phyloP scores from a whole-genome alignment of 2,888 invertebrate genomes.

The Phortica magna region DNA sequence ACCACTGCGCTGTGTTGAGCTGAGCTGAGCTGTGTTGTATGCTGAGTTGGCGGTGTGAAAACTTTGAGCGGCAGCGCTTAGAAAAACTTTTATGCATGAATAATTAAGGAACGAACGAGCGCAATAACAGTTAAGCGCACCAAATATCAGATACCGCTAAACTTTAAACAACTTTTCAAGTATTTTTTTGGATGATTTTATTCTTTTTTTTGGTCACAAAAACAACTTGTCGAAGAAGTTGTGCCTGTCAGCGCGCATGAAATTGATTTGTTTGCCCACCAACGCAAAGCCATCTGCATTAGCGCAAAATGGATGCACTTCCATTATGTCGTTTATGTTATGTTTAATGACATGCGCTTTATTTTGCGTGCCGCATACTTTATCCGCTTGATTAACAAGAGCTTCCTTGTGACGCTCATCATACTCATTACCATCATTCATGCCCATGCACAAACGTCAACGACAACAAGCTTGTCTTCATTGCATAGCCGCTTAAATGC shows the following conservation, averaged over 20 bases:
- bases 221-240: slow-evolving; percentile 25
- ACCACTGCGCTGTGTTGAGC: not conserved
- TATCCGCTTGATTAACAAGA: slow-evolving; percentile 6
- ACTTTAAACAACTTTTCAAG: not conserved
- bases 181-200: too few species aligned
- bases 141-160: too few species aligned
- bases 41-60: slow-evolving; percentile 42
- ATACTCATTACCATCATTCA: not conserved
- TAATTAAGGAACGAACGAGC: slow-evolving; percentile 65
- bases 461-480: slow-evolving; percentile 56
- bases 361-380: slow-evolving; percentile 42
- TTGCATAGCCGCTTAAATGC: slow-evolving; percentile 43
- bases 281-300: slow-evolving; percentile 35
- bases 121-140: too few species aligned
- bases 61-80: slow-evolving; percentile 51
- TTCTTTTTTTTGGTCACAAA: not conserved
- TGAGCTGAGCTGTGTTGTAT: not conserved
- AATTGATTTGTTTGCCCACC: slow-evolving; percentile 63
- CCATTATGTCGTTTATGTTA: not conserved
- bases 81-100: slow-evolving; percentile 63
- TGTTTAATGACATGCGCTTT: slow-evolving; percentile 38
- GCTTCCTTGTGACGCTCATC: not conserved
- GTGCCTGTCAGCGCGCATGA: slow-evolving; percentile 63
- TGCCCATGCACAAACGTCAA: slow-evolving; percentile 28
- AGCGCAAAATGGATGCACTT: not conserved